Percentiles rank a stretch among this genome's conserved stretches.
These are phyloP conservation scores for Meghimatium bilineatum DNA, from an alignment of 2,888 invertebrate genomes.

Conservation along the genomic window DNA sequence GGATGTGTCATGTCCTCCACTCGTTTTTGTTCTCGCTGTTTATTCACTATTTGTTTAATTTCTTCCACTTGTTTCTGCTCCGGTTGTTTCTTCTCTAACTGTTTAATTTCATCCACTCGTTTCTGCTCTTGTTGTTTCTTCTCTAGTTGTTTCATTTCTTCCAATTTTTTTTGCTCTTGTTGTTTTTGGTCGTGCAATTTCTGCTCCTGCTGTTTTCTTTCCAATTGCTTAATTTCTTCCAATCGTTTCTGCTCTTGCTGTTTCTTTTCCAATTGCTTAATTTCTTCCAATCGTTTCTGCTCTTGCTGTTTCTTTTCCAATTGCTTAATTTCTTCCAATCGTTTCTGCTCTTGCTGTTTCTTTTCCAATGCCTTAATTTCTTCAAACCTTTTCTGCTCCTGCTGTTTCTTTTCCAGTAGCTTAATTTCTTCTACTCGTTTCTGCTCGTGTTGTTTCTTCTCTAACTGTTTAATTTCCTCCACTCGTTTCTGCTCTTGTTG, in stretches of 20 bases:
- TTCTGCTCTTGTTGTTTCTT: constrained; percentile 11
- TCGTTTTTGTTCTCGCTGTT: constrained; percentile 14
- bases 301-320: background rate
- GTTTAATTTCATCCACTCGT: background rate
- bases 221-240: background rate
- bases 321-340: background rate
- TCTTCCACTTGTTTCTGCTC: background rate
- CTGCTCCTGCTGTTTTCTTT: background rate
- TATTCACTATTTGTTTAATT: background rate
- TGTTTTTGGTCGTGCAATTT: too few relatives aligned
- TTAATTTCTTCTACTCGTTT: background rate
- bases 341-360: constrained; percentile 4
- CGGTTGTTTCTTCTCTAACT: background rate
- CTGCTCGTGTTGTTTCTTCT: background rate
- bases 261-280: background rate
- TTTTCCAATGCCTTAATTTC: background rate
- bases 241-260: background rate
- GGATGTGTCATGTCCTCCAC: background rate
- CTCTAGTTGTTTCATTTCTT: background rate
- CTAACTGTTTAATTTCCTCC: constrained; percentile 4
- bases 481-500: constrained; percentile 13
- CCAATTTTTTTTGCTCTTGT: background rate
- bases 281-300: background rate
- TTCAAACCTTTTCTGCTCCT: constrained; percentile 1
- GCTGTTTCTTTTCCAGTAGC: background rate